A percentile compares a stretch with the other conserved stretches of the same genome.
These are phyloP conservation scores for Zygogramma bicolorata DNA, from an alignment of 2,888 invertebrate species.

Conservation along the genomic window DNA sequence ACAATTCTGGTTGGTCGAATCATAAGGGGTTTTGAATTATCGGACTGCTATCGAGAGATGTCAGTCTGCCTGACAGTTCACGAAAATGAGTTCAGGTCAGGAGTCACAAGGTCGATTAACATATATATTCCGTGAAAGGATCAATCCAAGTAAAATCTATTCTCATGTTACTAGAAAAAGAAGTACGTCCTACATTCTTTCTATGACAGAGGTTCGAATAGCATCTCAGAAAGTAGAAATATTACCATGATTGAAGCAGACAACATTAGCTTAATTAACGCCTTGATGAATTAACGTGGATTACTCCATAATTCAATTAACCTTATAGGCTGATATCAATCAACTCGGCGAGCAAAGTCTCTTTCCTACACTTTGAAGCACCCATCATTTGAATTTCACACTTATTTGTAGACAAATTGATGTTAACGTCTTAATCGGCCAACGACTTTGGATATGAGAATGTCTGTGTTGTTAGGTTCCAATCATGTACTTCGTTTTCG, in stretches of 20 bases:
- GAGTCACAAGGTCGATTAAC: no score
- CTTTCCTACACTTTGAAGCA: not conserved
- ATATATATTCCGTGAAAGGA: no score
- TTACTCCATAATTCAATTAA: constrained; percentile 5
- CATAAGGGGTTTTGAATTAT: no score
- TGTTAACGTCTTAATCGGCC: not conserved
- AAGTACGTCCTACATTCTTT: no score
- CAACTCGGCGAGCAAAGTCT: not conserved
- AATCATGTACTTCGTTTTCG: not conserved
- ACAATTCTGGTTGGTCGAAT: no score
- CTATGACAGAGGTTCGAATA: no score
- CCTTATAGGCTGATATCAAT: not conserved
- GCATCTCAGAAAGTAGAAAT: no score
- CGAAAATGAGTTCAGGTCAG: no score
- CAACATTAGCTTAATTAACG: not conserved
- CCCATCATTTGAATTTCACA: constrained; percentile 5
- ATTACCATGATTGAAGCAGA: not conserved
- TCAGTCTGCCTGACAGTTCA: no score
- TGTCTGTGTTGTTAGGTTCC: not conserved
- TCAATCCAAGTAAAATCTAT: no score
- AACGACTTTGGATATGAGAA: not conserved
- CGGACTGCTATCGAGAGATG: no score
- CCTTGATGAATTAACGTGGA: constrained; percentile 1
- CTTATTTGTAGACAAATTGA: not conserved
- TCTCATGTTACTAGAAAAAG: no score